Evolutionary conservation across 2,113 vertebrate genomes (phyloP).

Genomic region (Diadophis punctatus): DNA sequence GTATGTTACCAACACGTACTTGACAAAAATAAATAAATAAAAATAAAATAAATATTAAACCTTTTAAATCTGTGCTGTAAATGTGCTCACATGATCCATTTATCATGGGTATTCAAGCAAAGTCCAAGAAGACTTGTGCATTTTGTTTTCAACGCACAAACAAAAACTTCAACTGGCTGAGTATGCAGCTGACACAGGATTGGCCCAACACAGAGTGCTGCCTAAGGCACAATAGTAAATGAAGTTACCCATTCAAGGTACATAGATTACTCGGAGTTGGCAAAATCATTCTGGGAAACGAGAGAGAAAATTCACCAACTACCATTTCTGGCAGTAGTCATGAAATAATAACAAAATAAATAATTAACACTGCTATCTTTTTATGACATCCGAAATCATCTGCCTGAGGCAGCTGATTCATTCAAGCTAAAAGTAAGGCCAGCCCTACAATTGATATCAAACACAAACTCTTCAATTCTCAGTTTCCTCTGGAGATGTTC

Average conservation of each 20-base stretch:
- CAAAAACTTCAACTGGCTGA: not conserved
- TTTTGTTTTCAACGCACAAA: not conserved
- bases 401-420: not conserved
- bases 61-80: not conserved
- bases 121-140: not conserved
- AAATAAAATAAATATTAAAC: too few relatives aligned
- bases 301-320: not conserved
- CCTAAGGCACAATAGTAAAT: not conserved
- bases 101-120: not conserved
- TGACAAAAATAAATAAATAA: too few relatives aligned
- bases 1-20: too few relatives aligned
- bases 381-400: not conserved
- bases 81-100: not conserved
- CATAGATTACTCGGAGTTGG: not conserved
- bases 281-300: not conserved
- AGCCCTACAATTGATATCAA: not conserved
- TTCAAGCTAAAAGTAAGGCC: not conserved
- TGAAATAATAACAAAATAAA: not conserved
- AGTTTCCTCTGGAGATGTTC: not conserved
- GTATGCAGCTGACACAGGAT: not conserved
- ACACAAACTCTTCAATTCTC: not conserved
- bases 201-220: not conserved
- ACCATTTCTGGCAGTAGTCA: not conserved
- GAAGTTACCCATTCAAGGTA: not conserved
- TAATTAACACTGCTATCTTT: not conserved